A percentile compares a stretch with the other conserved stretches of the same genome.
Evolutionary conservation across 2,888 invertebrate genomes (phyloP).

Genomic region (Nowickia ferox): DNA sequence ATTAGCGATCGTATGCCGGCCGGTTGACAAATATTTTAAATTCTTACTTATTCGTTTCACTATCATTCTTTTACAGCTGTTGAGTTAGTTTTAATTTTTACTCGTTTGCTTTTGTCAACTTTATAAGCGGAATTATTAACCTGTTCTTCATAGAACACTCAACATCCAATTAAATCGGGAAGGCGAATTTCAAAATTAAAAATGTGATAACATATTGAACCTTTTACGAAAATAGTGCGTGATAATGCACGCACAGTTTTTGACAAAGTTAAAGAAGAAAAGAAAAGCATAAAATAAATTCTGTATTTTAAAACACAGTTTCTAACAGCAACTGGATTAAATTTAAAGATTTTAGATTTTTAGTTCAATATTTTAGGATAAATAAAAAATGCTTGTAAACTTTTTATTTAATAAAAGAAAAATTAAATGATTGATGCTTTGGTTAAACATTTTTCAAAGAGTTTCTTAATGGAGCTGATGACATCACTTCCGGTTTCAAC

Average conservation of each 20-base stretch:
- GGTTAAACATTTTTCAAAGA: not conserved
- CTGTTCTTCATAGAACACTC: slow-evolving; percentile 21
- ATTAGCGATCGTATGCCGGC: slow-evolving; percentile 46
- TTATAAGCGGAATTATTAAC: slow-evolving; percentile 36
- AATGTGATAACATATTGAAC: slow-evolving; percentile 75
- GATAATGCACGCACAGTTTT: slow-evolving; percentile 72
- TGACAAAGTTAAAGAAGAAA: slow-evolving; percentile 24
- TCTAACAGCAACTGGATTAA: slow-evolving; percentile 4
- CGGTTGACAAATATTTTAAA: slow-evolving; percentile 20
- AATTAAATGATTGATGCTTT: not conserved
- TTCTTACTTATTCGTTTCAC: not conserved
- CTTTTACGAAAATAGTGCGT: slow-evolving; percentile 67
- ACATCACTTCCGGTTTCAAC: slow-evolving; percentile 71
- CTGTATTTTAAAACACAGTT: slow-evolving; percentile 17
- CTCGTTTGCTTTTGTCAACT: slow-evolving; percentile 11
- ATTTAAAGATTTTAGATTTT: not conserved
- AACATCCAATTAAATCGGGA: slow-evolving; percentile 41
- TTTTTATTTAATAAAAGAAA: too few relatives aligned
- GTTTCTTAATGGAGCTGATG: slow-evolving; percentile 22
- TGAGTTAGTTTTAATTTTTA: slow-evolving; percentile 47
- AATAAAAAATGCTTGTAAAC: not conserved
- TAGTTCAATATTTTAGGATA: not conserved
- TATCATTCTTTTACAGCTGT: slow-evolving; percentile 59
- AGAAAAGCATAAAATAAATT: slow-evolving; percentile 1
- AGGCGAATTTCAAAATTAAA: slow-evolving; percentile 45